Percentiles rank a stretch among this genome's conserved stretches.
Conservation (phyloP, 2,113 vertebrate genomes). For the Notothenia coriiceps region DNA sequence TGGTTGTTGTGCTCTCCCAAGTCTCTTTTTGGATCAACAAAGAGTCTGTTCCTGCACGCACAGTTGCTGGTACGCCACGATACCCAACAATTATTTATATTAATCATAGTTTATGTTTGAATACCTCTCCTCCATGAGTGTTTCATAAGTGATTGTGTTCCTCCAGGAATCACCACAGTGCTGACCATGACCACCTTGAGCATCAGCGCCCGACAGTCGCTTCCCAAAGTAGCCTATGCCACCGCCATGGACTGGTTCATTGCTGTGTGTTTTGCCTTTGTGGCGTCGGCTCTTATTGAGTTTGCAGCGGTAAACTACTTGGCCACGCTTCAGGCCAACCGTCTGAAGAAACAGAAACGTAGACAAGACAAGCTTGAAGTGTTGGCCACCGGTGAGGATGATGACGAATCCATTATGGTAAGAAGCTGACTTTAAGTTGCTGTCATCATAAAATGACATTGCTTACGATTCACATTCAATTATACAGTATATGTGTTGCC, state of each 20-base stretch:
- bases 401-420: constrained; percentile 85
- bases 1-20: constrained; percentile 89
- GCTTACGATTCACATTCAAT: background rate
- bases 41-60: constrained; percentile 88
- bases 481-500: background rate
- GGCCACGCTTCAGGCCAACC: constrained; percentile 89
- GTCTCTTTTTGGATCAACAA: constrained; percentile 91
- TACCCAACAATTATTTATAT: background rate
- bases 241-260: constrained; percentile 99
- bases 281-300: constrained; percentile 94
- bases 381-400: constrained; percentile 56
- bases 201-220: constrained; percentile 94
- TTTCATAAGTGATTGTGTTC: constrained; percentile 21
- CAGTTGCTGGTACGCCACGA: constrained; percentile 82
- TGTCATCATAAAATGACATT: background rate
- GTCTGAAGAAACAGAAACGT: constrained; percentile 82
- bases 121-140: background rate
- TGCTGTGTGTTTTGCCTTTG: constrained; percentile 95
- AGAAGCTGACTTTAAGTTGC: constrained; percentile 52
- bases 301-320: constrained; percentile 98
- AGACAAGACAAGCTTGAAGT: constrained; percentile 83
- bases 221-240: constrained; percentile 95
- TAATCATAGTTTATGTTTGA: background rate
- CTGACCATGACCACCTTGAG: constrained; percentile 97
- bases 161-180: constrained; percentile 93